A percentile compares a stretch with the other conserved stretches of the same genome.
Conservation (phyloP, 2,113 vertebrate genomes). For the Lipotes vexillifer region DNA sequence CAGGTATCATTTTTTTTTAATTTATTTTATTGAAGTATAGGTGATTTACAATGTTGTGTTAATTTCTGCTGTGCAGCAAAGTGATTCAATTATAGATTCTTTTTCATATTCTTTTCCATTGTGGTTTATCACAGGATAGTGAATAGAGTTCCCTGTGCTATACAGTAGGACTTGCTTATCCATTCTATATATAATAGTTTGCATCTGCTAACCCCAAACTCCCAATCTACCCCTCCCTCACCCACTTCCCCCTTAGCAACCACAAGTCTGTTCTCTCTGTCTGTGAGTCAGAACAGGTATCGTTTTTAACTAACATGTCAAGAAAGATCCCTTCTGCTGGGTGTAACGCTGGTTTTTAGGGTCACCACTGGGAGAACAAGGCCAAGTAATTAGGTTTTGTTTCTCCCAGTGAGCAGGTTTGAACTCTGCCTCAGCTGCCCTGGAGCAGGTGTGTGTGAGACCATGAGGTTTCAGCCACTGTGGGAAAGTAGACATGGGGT, state of each 20-base stretch:
- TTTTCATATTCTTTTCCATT: neutral
- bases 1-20: neutral
- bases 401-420: neutral
- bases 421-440: neutral
- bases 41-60: neutral
- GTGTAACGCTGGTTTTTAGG: neutral
- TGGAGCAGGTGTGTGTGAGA: neutral
- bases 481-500: neutral
- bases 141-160: neutral
- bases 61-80: neutral
- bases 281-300: neutral
- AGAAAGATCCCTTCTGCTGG: neutral
- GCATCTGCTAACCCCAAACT: neutral
- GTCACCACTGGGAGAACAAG: neutral
- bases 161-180: neutral
- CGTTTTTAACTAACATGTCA: neutral
- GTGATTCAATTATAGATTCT: neutral
- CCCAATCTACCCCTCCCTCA: neutral
- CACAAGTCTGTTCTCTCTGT: neutral
- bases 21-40: neutral
- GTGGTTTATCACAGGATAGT: neutral
- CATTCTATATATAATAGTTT: neutral
- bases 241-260: neutral
- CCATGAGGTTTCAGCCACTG: neutral
- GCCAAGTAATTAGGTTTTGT: neutral